phyloP scores from a whole-genome alignment of 2,888 invertebrate genomes.

The Teleogryllus oceanicus region DNA sequence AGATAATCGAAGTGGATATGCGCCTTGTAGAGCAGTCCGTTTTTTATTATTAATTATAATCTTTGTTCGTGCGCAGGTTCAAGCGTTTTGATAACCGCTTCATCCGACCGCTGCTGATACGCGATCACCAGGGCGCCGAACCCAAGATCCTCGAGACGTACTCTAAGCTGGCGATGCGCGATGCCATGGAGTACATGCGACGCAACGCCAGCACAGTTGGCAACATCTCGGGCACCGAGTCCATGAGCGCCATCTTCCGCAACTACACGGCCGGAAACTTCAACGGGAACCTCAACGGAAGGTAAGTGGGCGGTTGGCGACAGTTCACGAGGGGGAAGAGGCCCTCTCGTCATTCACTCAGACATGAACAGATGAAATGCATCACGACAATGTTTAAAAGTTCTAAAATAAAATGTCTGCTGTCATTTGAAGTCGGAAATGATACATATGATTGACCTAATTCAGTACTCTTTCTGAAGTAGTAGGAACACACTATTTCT shows the following conservation, averaged over 20 bases:
- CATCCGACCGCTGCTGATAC: conserved; percentile 80
- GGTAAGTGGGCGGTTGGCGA: conserved; percentile 19
- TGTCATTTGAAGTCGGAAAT: too few relatives aligned
- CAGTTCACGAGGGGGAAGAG: too few relatives aligned
- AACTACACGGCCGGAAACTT: conserved; percentile 81
- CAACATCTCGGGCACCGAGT: conserved; percentile 83
- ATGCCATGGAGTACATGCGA: conserved; percentile 88
- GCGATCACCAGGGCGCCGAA: conserved; percentile 83
- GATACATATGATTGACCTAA: too few relatives aligned
- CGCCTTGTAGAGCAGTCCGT: too few relatives aligned
- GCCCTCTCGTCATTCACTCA: too few relatives aligned
- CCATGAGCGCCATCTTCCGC: conserved; percentile 86
- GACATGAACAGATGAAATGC: too few relatives aligned
- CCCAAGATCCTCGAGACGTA: conserved; percentile 93
- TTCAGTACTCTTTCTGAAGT: too few relatives aligned
- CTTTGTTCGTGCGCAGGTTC: conserved; percentile 57
- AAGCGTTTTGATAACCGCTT: conserved; percentile 92
- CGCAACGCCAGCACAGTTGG: conserved; percentile 83
- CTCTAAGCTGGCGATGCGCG: conserved; percentile 88
- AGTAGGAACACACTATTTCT: too few relatives aligned
- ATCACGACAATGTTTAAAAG: too few relatives aligned
- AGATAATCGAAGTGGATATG: too few relatives aligned
- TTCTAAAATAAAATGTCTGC: too few relatives aligned
- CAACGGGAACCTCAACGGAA: conserved; percentile 54
- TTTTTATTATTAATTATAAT: background rate